Percentiles rank a stretch among this genome's conserved stretches.
Conservation (phyloP, 2,888 invertebrate species). For the Plemyria rubiginata region DNA sequence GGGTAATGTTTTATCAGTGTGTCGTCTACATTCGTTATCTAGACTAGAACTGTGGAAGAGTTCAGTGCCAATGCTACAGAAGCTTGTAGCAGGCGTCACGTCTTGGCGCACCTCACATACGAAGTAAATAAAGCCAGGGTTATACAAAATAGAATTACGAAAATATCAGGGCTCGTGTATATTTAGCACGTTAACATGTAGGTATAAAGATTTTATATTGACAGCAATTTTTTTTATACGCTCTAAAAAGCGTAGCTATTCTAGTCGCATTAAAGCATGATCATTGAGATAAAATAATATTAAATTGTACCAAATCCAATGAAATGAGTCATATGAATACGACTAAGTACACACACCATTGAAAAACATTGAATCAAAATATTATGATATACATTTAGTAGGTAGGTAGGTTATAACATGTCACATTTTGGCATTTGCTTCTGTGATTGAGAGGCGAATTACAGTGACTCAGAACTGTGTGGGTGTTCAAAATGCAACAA, state of each 20-base stretch:
- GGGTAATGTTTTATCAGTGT: conserved; percentile 35
- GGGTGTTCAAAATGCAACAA: conserved; percentile 75
- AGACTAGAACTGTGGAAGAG: conserved; percentile 74
- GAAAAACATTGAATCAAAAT: conserved; percentile 24
- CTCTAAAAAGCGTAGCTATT: conserved; percentile 1
- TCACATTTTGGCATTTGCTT: conserved; percentile 61
- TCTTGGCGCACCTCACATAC: conserved; percentile 77
- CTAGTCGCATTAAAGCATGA: not conserved
- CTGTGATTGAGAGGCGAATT: conserved; percentile 62
- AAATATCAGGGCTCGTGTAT: conserved; percentile 65
- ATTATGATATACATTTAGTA: conserved; percentile 15
- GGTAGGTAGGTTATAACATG: conserved; percentile 32
- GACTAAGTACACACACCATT: conserved; percentile 2
- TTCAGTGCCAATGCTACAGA: conserved; percentile 81
- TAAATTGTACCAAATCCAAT: not conserved
- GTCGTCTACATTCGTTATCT: conserved; percentile 74
- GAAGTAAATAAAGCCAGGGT: conserved; percentile 75
- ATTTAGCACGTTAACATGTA: conserved; percentile 49
- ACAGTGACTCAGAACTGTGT: conserved; percentile 66
- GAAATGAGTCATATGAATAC: conserved; percentile 3
- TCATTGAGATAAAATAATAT: not conserved
- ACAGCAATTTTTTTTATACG: conserved; percentile 42
- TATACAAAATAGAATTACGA: conserved; percentile 72
- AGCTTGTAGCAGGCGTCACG: conserved; percentile 75
- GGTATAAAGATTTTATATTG: conserved; percentile 50